phyloP scores from a whole-genome alignment of 2,113 vertebrate genomes.

The Phylloscopus whistleri region DNA sequence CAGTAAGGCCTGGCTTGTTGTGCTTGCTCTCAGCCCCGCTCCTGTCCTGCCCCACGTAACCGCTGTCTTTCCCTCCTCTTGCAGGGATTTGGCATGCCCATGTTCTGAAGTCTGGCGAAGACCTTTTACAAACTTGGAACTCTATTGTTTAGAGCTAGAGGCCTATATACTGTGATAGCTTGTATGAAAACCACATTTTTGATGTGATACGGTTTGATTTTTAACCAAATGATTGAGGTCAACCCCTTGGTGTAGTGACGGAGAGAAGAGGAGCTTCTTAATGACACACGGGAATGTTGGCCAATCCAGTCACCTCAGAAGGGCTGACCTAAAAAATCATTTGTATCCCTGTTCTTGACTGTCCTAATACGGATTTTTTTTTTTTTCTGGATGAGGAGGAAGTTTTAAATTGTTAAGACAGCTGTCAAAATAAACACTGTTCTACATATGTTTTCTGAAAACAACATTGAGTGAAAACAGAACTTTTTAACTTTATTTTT shows the following conservation, averaged over 20 bases:
- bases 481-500: conserved; percentile 87
- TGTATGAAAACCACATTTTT: conserved; percentile 82
- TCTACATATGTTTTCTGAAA: conserved; percentile 81
- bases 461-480: conserved; percentile 78
- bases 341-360: conserved; percentile 77
- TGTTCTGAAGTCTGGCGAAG: conserved; percentile 90
- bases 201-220: conserved; percentile 82
- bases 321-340: conserved; percentile 78
- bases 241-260: conserved; percentile 75
- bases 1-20: conserved; percentile 75
- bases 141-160: conserved; percentile 88
- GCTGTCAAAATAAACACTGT: conserved; percentile 79
- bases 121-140: conserved; percentile 81
- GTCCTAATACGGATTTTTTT: conserved; percentile 69
- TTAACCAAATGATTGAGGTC: conserved; percentile 83
- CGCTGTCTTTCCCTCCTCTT: conserved; percentile 8
- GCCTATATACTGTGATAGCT: conserved; percentile 93
- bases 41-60: not conserved
- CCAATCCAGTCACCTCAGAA: conserved; percentile 73
- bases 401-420: conserved; percentile 83
- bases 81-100: conserved; percentile 98
- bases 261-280: conserved; percentile 75
- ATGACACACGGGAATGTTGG: conserved; percentile 67
- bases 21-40: not conserved
- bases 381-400: conserved; percentile 74